A percentile compares a stretch with the other conserved stretches of the same genome.
Evolutionary conservation across 2,797 vertebrate species (phyloP).

Genomic region (Macropus fuliginosus): DNA sequence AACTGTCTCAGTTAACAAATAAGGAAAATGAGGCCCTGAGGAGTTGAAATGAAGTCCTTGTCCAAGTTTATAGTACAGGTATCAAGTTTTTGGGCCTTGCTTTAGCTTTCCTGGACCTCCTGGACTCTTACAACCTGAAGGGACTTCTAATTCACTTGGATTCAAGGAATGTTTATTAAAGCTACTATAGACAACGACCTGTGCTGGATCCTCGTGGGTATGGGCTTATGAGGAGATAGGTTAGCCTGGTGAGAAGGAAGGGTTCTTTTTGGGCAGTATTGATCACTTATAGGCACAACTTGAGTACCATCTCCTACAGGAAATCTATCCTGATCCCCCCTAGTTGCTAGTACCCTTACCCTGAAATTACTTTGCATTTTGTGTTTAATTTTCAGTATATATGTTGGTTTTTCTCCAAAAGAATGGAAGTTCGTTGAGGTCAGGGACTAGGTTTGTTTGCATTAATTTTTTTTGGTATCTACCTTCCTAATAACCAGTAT

Average conservation of each 20-base stretch:
- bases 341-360: not conserved
- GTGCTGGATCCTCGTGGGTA: not conserved
- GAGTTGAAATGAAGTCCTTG: not conserved
- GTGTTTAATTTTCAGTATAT: not conserved
- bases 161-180: not conserved
- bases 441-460: not conserved
- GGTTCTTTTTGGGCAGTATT: not conserved
- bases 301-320: not conserved
- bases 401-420: not conserved
- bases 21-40: not conserved
- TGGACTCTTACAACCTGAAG: not conserved
- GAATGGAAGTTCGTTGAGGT: not conserved
- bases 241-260: not conserved
- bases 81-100: not conserved
- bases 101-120: not conserved
- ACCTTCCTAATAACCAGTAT: no score
- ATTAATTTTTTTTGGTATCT: not conserved
- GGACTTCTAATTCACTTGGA: not conserved
- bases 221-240: not conserved
- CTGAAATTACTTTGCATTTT: not conserved
- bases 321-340: not conserved
- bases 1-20: not conserved
- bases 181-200: not conserved
- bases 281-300: not conserved
- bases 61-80: not conserved